These are phyloP conservation scores for Oncorhynchus tshawytscha DNA, from an alignment of 2,113 vertebrate genomes.

Conservation along the genomic window DNA sequence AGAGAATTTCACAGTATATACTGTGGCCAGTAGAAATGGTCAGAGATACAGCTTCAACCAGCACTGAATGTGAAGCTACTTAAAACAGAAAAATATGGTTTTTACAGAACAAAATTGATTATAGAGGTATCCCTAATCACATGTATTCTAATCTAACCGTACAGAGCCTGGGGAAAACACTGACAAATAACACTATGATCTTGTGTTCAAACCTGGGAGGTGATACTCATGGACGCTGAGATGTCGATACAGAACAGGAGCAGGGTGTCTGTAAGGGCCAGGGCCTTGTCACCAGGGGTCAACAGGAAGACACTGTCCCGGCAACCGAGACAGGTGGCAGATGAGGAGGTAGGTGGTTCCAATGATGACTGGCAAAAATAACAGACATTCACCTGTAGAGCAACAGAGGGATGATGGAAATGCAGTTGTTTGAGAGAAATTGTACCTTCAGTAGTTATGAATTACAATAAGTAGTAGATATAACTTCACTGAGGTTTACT, in stretches of 20 bases:
- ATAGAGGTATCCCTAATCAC: too few species aligned
- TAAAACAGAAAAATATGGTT: too few species aligned
- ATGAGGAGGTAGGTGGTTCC: background rate
- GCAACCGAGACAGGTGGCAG: slow-evolving; percentile 3
- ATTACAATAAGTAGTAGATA: background rate
- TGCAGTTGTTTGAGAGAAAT: background rate
- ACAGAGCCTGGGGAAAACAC: too few species aligned
- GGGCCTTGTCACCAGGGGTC: slow-evolving; percentile 17
- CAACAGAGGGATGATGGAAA: background rate
- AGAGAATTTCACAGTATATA: background rate
- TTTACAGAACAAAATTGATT: too few species aligned
- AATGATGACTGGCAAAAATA: slow-evolving; percentile 59
- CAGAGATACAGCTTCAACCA: too few species aligned
- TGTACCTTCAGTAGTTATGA: background rate
- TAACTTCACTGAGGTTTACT: background rate
- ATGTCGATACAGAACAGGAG: slow-evolving; percentile 71
- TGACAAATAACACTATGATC: too few species aligned
- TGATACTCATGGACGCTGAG: slow-evolving; percentile 68
- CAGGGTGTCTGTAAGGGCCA: slow-evolving; percentile 29
- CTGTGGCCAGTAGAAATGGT: too few species aligned
- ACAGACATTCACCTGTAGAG: slow-evolving; percentile 54
- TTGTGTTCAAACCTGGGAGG: slow-evolving; percentile 45
- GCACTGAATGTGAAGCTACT: too few species aligned
- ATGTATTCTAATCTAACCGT: too few species aligned
- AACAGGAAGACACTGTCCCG: slow-evolving; percentile 53